phyloP scores from a whole-genome alignment of 1,140 invertebrate species.

The Drosophila littoralis region DNA sequence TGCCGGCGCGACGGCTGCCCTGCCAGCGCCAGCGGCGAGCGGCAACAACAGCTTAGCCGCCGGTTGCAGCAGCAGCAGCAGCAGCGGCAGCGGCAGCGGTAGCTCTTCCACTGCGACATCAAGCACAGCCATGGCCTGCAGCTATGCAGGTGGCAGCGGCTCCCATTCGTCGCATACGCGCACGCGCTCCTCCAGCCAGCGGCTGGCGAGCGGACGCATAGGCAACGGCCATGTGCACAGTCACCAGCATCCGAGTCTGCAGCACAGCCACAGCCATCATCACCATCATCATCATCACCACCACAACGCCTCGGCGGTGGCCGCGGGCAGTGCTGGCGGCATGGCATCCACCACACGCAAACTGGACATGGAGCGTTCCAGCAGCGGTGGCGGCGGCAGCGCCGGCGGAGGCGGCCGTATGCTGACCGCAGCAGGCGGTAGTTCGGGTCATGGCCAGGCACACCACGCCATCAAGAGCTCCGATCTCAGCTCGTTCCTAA shows the following conservation, averaged over 20 bases:
- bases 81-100: neutral
- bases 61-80: neutral
- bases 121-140: neutral
- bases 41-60: constrained; percentile 14
- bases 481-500: constrained; percentile 83
- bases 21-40: constrained; percentile 7
- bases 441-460: constrained; percentile 1
- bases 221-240: constrained; percentile 70
- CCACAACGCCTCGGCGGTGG: constrained; percentile 54
- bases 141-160: neutral
- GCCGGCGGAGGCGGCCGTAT: constrained; percentile 24
- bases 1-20: constrained; percentile 12
- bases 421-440: constrained; percentile 57
- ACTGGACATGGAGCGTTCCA: neutral
- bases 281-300: constrained; percentile 62
- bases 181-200: constrained; percentile 53
- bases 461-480: constrained; percentile 40
- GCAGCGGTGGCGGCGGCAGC: constrained; percentile 1
- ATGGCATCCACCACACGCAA: constrained; percentile 2
- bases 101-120: neutral
- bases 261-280: constrained; percentile 52
- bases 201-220: constrained; percentile 34
- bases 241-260: constrained; percentile 74
- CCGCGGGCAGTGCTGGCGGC: constrained; percentile 43
- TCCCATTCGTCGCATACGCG: constrained; percentile 25